Base-by-base conservation (phyloP, 2,888 invertebrate genomes). In the Aspidiotus destructor region DNA sequence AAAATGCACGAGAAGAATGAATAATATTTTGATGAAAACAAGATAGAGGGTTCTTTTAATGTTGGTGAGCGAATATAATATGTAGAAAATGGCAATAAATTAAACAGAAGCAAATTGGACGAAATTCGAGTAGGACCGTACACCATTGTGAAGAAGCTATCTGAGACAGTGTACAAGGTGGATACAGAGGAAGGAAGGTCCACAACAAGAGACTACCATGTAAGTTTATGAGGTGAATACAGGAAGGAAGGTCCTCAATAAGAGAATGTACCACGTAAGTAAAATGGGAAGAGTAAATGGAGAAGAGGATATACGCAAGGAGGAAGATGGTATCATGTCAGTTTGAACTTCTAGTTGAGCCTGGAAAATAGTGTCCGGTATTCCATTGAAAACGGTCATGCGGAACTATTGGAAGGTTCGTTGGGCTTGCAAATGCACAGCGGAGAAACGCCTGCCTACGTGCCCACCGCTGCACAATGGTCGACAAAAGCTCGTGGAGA, bases 61-160 rank as follows among this genome's bases (percentile, higher is more conserved):
- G 16, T 28, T 17, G 60, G 67, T 41, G 67, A 67, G 28, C 42
- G 28, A n/a, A 58, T 67, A 28, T 67, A n/a, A n/a, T n/a, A 67
- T 16, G 48, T 60, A 3, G 67, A 67, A 58, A 67, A 42, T 40
- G 67, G 67, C 57, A 67, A 67, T 40, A 42, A 41, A 17, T 48
- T 65, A 7, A 28, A 28, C 28, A 28, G 28, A 28, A 28, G 28
- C 28, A 28, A 28, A 28, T 28, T 28, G 28, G 28, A 55, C 55
- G 17, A 15, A 16, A 15, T 55, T 55, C 55, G 55, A 13, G 16
- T 55, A 16, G 55, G 55, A 17, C 55, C 55, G 10, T 55, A 15
- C 16, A 13, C 55, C 10, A 55, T 55, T 55, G 55, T 55, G n/a
- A n/a, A 7, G 10, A 55, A 55, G 16, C 55, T 55, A 15, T 55